phyloP scores from a whole-genome alignment of 1,140 invertebrate species.

The Steinernema feltiae region DNA sequence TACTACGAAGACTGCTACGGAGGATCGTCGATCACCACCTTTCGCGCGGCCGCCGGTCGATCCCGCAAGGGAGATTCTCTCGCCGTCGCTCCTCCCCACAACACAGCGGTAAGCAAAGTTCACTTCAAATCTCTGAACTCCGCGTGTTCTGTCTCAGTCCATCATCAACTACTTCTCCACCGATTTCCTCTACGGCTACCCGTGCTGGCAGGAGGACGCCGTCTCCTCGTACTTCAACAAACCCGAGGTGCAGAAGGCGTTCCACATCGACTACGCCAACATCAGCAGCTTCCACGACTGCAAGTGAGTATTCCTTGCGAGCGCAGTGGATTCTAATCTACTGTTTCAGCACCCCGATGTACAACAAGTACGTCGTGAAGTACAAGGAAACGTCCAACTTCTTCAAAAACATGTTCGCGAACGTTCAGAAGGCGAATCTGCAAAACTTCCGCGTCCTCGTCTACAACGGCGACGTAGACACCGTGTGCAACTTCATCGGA shows the following conservation, averaged over 20 bases:
- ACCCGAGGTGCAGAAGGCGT: slow-evolving; percentile 27
- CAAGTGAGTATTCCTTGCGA: slow-evolving; percentile 19
- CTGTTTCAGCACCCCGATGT: slow-evolving; percentile 22
- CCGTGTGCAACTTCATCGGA: slow-evolving; percentile 63
- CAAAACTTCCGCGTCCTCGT: slow-evolving; percentile 52
- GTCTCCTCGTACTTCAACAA: slow-evolving; percentile 23
- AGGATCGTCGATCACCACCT: slow-evolving; percentile 12
- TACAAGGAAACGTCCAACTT: slow-evolving; percentile 14
- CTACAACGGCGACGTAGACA: slow-evolving; percentile 64
- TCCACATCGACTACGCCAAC: slow-evolving; percentile 25
- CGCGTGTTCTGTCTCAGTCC: slow-evolving; percentile 2
- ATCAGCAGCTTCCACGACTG: slow-evolving; percentile 24
- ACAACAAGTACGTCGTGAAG: slow-evolving; percentile 31
- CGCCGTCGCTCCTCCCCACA: background rate
- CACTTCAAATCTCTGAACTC: background rate
- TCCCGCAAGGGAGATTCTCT: slow-evolving; percentile 2
- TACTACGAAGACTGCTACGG: slow-evolving; percentile 36
- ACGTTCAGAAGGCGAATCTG: background rate
- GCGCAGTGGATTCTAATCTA: background rate
- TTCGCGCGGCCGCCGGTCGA: background rate
- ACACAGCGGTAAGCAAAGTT: slow-evolving; percentile 24
- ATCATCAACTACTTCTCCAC: slow-evolving; percentile 30
- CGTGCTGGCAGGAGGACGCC: slow-evolving; percentile 35
- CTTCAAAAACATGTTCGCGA: slow-evolving; percentile 26
- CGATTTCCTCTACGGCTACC: slow-evolving; percentile 28